Percentiles rank a stretch among this genome's conserved stretches.
Conservation (phyloP, 2,113 vertebrate species). For the Bolborhynchus lineola region DNA sequence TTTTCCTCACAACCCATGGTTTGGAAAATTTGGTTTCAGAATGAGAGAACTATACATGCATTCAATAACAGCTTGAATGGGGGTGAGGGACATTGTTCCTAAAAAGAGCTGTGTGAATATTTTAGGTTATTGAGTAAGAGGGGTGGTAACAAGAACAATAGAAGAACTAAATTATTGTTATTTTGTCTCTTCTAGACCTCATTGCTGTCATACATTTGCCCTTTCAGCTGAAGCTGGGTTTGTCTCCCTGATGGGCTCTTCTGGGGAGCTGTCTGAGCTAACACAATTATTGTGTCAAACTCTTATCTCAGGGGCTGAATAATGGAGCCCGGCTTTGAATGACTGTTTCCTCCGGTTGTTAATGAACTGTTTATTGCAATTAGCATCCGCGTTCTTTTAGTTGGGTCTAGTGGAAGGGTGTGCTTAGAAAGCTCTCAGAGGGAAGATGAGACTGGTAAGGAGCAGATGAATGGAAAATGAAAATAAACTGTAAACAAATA, state of each 20-base stretch:
- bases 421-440: background rate
- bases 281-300: constrained; percentile 29
- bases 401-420: background rate
- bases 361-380: background rate
- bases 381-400: background rate
- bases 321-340: background rate
- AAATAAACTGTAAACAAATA: background rate
- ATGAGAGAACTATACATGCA: background rate
- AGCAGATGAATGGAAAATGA: background rate
- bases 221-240: background rate
- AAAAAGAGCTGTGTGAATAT: constrained; percentile 31
- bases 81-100: background rate
- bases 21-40: constrained; percentile 43
- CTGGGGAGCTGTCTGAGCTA: background rate
- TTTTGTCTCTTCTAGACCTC: constrained; percentile 27
- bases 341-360: background rate
- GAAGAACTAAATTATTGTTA: constrained; percentile 15
- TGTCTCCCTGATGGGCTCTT: background rate
- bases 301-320: background rate
- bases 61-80: background rate
- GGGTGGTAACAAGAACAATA: constrained; percentile 1
- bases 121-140: constrained; percentile 18
- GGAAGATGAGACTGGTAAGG: background rate
- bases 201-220: background rate
- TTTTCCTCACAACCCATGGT: background rate